Evolutionary conservation across 1,140 invertebrate species (phyloP).

Genomic region (Brachionus rotundiformis): DNA sequence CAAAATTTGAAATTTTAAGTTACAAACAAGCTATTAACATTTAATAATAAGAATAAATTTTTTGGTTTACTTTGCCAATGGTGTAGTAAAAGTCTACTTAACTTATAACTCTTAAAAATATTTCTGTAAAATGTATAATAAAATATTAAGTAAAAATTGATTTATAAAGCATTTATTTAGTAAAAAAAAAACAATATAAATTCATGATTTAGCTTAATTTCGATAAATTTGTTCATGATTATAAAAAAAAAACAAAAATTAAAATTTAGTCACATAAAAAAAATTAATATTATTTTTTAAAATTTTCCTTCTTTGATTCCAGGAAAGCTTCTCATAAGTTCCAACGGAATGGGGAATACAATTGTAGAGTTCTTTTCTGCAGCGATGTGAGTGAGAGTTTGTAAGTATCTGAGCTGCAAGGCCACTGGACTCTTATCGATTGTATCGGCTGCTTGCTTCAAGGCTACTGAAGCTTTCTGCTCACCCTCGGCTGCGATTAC

Average conservation of each 20-base stretch:
- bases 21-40: too few relatives aligned
- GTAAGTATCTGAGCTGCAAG: conserved; percentile 74
- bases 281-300: neutral
- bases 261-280: neutral
- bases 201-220: neutral
- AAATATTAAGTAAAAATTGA: too few relatives aligned
- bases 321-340: conserved; percentile 62
- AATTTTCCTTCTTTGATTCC: neutral
- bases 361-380: conserved; percentile 98
- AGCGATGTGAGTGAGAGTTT: conserved; percentile 89
- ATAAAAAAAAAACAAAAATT: neutral
- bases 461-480: conserved; percentile 46
- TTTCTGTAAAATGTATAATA: too few relatives aligned
- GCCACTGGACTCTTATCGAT: conserved; percentile 71
- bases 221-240: neutral
- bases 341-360: conserved; percentile 90
- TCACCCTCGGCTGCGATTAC: conserved; percentile 54
- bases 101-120: too few relatives aligned
- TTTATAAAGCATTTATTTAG: neutral
- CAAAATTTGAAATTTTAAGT: too few relatives aligned
- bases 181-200: neutral
- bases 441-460: conserved; percentile 50
- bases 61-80: too few relatives aligned
- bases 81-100: too few relatives aligned
- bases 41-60: too few relatives aligned